Conservation (phyloP, 2,888 invertebrate genomes). For the Synergus itoensis region DNA sequence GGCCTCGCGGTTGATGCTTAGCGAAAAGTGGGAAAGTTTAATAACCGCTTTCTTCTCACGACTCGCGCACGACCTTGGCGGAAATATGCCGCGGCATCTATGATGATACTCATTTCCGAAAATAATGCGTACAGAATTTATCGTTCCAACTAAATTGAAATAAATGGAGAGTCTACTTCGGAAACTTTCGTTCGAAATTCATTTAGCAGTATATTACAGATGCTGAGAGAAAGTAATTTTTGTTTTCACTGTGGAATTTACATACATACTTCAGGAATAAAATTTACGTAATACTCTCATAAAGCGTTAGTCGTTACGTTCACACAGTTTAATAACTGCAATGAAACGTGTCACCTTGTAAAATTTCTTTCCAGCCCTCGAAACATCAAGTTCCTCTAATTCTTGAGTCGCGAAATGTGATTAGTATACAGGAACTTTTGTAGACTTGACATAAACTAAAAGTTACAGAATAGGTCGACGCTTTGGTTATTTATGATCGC, state of each 20-base stretch:
- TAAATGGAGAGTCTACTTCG: background rate
- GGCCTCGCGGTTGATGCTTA: background rate
- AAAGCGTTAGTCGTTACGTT: slow-evolving; percentile 12
- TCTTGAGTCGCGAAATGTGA: slow-evolving; percentile 2
- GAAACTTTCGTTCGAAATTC: slow-evolving; percentile 17
- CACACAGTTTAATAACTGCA: background rate
- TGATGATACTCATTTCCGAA: slow-evolving; percentile 22
- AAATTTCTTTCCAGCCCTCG: background rate
- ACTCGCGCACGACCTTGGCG: slow-evolving; percentile 23
- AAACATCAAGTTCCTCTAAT: too few species aligned
- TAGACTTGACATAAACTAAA: background rate
- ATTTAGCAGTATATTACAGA: background rate
- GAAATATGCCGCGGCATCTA: slow-evolving; percentile 28
- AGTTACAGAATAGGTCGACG: slow-evolving; percentile 34
- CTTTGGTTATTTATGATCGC: slow-evolving; percentile 50
- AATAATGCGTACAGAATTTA: slow-evolving; percentile 20
- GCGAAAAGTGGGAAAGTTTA: slow-evolving; percentile 28
- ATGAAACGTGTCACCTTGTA: background rate
- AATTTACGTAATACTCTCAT: slow-evolving; percentile 3
- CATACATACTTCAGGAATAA: background rate
- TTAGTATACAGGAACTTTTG: background rate
- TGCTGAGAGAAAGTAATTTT: slow-evolving; percentile 29
- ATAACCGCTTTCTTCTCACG: slow-evolving; percentile 35
- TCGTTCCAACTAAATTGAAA: slow-evolving; percentile 23
- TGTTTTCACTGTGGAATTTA: background rate